Evolutionary conservation across 1,140 invertebrate species (phyloP).

Genomic region (Trichonephila clavipes): DNA sequence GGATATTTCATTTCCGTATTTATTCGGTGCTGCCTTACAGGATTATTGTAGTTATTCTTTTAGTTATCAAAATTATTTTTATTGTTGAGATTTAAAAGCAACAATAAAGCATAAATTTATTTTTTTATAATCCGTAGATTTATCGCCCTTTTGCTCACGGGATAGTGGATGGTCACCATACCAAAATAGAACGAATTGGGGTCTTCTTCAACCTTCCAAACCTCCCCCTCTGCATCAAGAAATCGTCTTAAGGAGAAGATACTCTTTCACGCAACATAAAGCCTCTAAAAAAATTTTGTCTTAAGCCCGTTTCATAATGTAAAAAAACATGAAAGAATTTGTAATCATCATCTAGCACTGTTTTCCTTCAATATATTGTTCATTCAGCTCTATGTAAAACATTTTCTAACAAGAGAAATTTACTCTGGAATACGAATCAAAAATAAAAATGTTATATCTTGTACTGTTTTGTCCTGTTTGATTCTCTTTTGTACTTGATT

Average conservation of each 20-base stretch:
- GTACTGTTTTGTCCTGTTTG: background rate
- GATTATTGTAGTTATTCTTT: constrained; percentile 32
- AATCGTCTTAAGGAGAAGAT: constrained; percentile 24
- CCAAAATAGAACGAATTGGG: constrained; percentile 28
- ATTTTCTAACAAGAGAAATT: background rate
- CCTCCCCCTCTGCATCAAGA: constrained; percentile 36
- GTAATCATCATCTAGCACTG: background rate
- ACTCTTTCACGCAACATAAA: background rate
- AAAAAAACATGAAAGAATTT: background rate
- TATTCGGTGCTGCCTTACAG: constrained; percentile 52
- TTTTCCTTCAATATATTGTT: background rate
- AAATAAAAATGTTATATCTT: background rate
- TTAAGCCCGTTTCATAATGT: background rate
- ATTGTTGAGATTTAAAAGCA: constrained; percentile 35
- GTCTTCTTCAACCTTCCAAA: constrained; percentile 4
- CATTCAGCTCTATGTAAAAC: background rate
- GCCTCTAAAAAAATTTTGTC: background rate
- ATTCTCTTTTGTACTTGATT: constrained; percentile 4
- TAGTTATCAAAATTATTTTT: constrained; percentile 42
- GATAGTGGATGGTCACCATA: constrained; percentile 47
- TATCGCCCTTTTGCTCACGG: constrained; percentile 55
- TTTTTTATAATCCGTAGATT: constrained; percentile 73
- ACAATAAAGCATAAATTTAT: constrained; percentile 65
- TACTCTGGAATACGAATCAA: background rate
- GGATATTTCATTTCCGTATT: background rate